Base-by-base conservation (phyloP, 2,797 vertebrate genomes). In the Enteromius mattozi region DNA sequence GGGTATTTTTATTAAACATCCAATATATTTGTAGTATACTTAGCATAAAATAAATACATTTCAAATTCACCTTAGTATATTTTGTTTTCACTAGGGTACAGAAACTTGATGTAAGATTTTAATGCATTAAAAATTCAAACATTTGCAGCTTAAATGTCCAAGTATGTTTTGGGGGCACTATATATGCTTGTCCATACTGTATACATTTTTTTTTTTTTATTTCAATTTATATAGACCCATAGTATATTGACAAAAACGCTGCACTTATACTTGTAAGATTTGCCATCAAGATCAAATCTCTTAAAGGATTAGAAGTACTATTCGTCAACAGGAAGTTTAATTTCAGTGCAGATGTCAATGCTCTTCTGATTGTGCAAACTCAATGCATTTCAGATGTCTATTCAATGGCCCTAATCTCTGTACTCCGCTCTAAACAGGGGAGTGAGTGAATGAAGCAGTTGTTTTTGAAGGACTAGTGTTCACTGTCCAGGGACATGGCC, bases 361-460 rank as follows among this genome's bases (percentile, higher is more conserved):
- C 86, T 87, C 24, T 90, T 88, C 82, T 27, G 66, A 88, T 84
- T 35, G 75, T 63, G 80, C 79, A 75, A 47, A 83, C 87, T 77
- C 85, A 72, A 82, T 85, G 83, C 68, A 84, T 87, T 94, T 92
- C 91, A 88, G 86, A 78, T 69, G 86, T 89, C 88, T 89, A 91
- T 91, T 93, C 88, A 92, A 80, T 37, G 72, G 71, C 71, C 80
- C 90, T 94, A 92, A 94, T 94, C 91, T 92, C 87, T 87, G 89
- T 78, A 85, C 87, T 91, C 86, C 83, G 89, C 80, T 35, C 61
- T 37, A 84, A 82, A 30, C 75, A 66, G 89, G 79, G 82, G 88
- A 87, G 84, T 80, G 89, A 87, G 83, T 80, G 82, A 83, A 81
- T 83, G 70, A 90, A 90, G 14, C 54, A 70, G 74, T 77, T 93